phyloP scores from a whole-genome alignment of 2,113 vertebrate species.

The Ellobius talpinus region DNA sequence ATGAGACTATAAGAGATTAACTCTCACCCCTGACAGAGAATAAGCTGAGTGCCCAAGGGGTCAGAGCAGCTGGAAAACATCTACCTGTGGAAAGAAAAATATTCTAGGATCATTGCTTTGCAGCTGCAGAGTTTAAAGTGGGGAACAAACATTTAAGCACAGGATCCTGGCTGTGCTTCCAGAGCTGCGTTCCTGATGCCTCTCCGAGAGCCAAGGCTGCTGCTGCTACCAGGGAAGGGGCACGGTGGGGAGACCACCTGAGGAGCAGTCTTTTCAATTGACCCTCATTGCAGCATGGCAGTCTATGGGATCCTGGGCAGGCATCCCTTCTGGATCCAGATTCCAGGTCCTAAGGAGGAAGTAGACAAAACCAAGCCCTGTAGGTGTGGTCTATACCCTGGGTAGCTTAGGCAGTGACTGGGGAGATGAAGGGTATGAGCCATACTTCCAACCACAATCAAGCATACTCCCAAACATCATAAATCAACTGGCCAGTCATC shows the following conservation, averaged over 20 bases:
- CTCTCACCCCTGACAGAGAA: background rate
- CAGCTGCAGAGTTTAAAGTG: background rate
- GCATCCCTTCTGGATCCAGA: background rate
- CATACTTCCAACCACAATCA: background rate
- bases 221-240: too few relatives aligned
- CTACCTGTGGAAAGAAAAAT: background rate
- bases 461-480: background rate
- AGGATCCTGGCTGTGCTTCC: background rate
- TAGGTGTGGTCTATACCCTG: background rate
- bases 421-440: background rate
- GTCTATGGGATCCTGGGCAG: background rate
- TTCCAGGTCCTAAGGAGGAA: background rate
- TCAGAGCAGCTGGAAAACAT: background rate
- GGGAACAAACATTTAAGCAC: background rate
- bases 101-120: constrained; percentile 1
- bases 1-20: background rate
- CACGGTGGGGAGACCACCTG: background rate
- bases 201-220: background rate
- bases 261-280: background rate
- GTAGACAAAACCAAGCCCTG: background rate
- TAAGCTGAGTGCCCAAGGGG: background rate
- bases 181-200: background rate
- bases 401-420: background rate
- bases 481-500: background rate
- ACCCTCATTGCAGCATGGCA: background rate